Base-by-base conservation (phyloP, 1,140 invertebrate genomes). In the Palaemon carinicauda region DNA sequence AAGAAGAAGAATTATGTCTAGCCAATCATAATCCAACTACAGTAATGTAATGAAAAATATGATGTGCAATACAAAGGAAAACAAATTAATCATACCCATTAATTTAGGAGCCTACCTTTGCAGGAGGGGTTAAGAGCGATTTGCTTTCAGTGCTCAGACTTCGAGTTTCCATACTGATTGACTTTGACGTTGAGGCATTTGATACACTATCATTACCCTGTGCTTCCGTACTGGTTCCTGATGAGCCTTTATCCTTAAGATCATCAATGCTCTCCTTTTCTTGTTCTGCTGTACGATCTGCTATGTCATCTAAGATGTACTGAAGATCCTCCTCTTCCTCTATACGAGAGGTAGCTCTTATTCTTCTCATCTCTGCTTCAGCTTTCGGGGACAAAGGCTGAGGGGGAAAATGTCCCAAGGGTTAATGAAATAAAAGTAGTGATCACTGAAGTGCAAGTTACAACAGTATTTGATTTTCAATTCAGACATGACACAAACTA, bases 381-480 rank as follows among this genome's bases (percentile, higher is more conserved):
- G 80, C 86, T 56, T 89, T 89, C 12, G 88, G 88, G 29, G 88
- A 89, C 75, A 87, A 82, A 51, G 88, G 85, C 88, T 89, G 87
- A 41, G 50, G 60, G n/a, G 24, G 51, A 82, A 21, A 78, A 79
- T 52, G 75, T 79, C 21, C 29, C n/a, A 79, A n/a, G 21, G n/a
- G 31, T 77, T 56, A 78, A 65, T 51, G 31, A 77, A 31, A 33
- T 24, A 77, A 29, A 27, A 80, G 27, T 53, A 15, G 10, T 56
- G 17, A n/a, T 29, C 54, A 29, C 27, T 53, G 1, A 4, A 24
- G 27, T 56, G n/a, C n/a, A n/a, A n/a, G n/a, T n/a, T n/a, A n/a
- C 19, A 27, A n/a, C 27, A 53, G 50, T 54, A 27, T 9, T 19
- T 51, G 21, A 3, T 19, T 12, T 56, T 24, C 17, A 9, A 41